phyloP scores from a whole-genome alignment of 2,888 invertebrate species.

The Noctua fimbriata region DNA sequence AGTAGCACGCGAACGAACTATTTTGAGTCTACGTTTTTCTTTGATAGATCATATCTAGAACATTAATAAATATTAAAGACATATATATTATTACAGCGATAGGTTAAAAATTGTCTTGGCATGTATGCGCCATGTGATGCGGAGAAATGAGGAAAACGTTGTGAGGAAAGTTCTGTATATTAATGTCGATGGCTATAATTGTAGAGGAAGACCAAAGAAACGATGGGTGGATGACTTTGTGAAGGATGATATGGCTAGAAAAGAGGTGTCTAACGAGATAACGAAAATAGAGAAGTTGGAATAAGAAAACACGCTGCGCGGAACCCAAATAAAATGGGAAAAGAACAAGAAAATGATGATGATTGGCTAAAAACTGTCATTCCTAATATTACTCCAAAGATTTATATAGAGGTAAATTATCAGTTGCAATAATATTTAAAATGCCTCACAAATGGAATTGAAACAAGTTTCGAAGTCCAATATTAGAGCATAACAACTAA shows the following conservation, averaged over 20 bases:
- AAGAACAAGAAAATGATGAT: not conserved
- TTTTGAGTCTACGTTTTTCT: not conserved
- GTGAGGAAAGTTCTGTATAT: not conserved
- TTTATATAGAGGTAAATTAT: not conserved
- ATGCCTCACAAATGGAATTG: not conserved
- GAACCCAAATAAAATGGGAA: not conserved
- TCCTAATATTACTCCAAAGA: not conserved
- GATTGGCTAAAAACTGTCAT: not conserved
- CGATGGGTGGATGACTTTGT: not conserved
- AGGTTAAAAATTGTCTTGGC: not conserved
- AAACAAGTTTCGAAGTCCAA: slow-evolving; percentile 4
- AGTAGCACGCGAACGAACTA: slow-evolving; percentile 26
- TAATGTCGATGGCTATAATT: not conserved
- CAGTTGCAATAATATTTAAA: not conserved
- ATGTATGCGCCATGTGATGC: not conserved
- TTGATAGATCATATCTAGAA: not conserved
- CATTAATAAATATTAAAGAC: too few species aligned
- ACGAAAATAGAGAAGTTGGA: not conserved
- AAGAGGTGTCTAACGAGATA: not conserved
- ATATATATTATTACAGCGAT: not conserved
- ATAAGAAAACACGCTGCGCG: not conserved
- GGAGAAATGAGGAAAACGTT: not conserved
- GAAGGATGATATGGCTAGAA: not conserved
- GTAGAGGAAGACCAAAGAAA: not conserved
- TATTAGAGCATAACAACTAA: not conserved